Evolutionary conservation across 1,140 invertebrate species (phyloP).

Genomic region (Archegozetes longisetosus): DNA sequence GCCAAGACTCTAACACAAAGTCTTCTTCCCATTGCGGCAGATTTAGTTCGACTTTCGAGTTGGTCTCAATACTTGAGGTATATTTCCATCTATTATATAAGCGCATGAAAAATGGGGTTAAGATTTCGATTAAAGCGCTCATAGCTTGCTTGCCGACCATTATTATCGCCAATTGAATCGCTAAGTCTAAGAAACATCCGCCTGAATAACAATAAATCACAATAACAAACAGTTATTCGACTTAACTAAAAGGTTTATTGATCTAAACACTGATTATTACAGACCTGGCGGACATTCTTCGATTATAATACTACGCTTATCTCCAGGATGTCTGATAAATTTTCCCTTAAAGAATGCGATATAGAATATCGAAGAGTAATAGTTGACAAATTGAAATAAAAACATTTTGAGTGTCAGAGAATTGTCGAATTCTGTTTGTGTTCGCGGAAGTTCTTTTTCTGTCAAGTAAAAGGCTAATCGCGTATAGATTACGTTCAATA

Average conservation of each 20-base stretch:
- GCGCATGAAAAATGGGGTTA: slow-evolving; percentile 33
- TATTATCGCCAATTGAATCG: slow-evolving; percentile 47
- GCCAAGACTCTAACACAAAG: slow-evolving; percentile 74
- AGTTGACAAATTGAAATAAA: slow-evolving; percentile 93
- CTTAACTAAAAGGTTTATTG: not conserved
- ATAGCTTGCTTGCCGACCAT: slow-evolving; percentile 51
- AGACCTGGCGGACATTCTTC: not conserved
- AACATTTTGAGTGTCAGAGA: slow-evolving; percentile 95
- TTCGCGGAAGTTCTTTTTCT: slow-evolving; percentile 69
- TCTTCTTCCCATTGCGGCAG: slow-evolving; percentile 69
- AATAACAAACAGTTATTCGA: not conserved
- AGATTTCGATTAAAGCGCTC: slow-evolving; percentile 41
- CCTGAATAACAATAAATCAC: slow-evolving; percentile 23
- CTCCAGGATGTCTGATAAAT: not conserved
- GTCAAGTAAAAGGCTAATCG: slow-evolving; percentile 60
- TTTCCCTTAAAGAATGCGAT: slow-evolving; percentile 90
- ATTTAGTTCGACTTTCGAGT: not conserved
- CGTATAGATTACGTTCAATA: slow-evolving; percentile 45
- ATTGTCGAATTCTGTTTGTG: slow-evolving; percentile 71
- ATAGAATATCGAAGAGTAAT: slow-evolving; percentile 96
- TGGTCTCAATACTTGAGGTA: not conserved
- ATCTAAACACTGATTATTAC: not conserved
- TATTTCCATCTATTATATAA: slow-evolving; percentile 5
- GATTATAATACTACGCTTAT: not conserved
- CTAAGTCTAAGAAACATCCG: slow-evolving; percentile 46